Conservation (phyloP, 2,113 vertebrate genomes). For the Lagopus leucura region DNA sequence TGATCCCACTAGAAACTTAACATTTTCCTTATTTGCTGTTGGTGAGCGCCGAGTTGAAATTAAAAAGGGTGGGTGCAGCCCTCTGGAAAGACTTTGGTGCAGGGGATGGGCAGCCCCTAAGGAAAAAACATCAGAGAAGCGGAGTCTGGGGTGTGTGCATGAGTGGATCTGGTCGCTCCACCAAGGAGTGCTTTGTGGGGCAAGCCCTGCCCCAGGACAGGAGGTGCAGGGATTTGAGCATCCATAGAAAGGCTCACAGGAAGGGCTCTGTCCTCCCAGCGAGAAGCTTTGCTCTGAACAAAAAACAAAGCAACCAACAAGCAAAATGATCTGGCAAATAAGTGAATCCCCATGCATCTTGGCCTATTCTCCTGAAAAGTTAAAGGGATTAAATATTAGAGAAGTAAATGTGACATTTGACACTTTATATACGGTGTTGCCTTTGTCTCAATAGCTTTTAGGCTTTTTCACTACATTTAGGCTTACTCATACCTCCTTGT, state of each 20-base stretch:
- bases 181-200: neutral
- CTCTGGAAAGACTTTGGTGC: neutral
- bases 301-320: neutral
- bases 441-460: neutral
- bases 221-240: rapidly evolving
- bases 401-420: neutral
- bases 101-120: rapidly evolving
- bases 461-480: neutral
- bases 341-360: neutral
- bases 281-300: neutral
- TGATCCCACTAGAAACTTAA: neutral
- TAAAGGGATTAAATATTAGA: neutral
- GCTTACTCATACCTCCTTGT: neutral
- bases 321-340: neutral
- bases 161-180: neutral
- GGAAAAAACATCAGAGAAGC: neutral
- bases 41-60: neutral
- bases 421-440: neutral
- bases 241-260: neutral
- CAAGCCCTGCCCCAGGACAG: neutral
- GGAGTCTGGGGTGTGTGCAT: rapidly evolving
- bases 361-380: neutral
- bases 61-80: neutral
- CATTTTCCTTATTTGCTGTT: neutral
- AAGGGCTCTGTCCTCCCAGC: neutral